These are phyloP conservation scores for Halictus ligatus DNA, from an alignment of 2,888 invertebrate species.

Conservation along the genomic window DNA sequence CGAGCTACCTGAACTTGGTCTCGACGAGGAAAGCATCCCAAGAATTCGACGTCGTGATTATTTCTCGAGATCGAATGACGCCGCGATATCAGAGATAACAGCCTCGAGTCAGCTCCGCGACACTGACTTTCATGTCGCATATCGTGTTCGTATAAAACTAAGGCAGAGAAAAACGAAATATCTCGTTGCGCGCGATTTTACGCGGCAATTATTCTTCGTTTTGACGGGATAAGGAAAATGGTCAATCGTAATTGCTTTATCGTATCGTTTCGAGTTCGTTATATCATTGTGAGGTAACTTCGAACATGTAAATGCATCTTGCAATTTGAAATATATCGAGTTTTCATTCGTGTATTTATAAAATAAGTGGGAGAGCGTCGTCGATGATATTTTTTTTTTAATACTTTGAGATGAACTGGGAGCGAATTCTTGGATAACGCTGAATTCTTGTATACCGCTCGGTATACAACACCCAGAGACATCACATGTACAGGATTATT, in stretches of 20 bases:
- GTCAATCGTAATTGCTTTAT: not conserved
- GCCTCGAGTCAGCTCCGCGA: not conserved
- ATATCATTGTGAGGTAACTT: not conserved
- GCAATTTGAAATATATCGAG: too few relatives aligned
- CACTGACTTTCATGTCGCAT: not conserved
- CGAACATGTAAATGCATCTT: not conserved
- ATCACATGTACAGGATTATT: not conserved
- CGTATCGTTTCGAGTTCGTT: not conserved
- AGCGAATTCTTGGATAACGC: not conserved
- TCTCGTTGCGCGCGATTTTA: not conserved
- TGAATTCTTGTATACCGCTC: too few relatives aligned
- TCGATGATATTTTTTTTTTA: not conserved
- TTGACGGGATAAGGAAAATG: not conserved
- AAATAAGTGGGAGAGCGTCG: not conserved
- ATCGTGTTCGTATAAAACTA: not conserved
- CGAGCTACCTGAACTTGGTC: constrained; percentile 12
- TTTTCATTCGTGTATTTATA: too few relatives aligned
- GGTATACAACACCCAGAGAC: not conserved
- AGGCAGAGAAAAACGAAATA: not conserved
- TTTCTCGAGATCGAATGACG: not conserved
- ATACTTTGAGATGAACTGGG: too few relatives aligned
- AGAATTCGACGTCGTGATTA: constrained; percentile 19
- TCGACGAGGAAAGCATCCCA: not conserved
- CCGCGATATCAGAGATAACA: constrained; percentile 27
- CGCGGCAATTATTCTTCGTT: not conserved